Evolutionary conservation across 2,113 vertebrate species (phyloP).

Genomic region (Crotalus viridis): DNA sequence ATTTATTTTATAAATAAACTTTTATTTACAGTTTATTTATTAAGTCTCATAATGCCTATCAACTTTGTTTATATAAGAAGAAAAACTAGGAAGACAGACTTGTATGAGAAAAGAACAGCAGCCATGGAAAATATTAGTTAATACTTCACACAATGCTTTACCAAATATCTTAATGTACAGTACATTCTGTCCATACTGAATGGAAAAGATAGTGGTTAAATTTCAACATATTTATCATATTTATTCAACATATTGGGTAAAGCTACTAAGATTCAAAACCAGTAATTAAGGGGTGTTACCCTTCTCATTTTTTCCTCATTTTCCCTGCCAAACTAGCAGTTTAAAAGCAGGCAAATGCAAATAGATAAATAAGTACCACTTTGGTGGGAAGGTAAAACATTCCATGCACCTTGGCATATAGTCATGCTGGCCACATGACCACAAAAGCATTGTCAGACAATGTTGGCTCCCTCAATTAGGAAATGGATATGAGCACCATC

Average conservation of each 20-base stretch:
- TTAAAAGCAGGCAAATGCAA: background rate
- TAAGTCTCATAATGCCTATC: background rate
- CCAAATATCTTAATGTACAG: background rate
- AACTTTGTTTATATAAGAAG: background rate
- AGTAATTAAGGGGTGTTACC: background rate
- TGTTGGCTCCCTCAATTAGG: background rate
- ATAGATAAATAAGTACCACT: background rate
- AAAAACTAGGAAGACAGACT: background rate
- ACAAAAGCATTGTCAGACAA: background rate
- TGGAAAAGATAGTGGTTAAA: background rate
- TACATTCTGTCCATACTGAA: background rate
- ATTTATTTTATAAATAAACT: background rate
- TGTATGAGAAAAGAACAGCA: background rate
- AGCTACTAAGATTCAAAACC: background rate
- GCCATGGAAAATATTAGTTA: background rate
- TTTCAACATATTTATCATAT: background rate
- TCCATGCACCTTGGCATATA: background rate
- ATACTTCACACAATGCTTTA: background rate
- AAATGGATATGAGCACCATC: background rate
- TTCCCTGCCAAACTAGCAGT: background rate
- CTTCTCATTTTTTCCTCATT: background rate
- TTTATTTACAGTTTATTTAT: background rate
- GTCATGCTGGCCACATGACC: background rate
- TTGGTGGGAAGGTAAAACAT: background rate
- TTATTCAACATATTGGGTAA: background rate